Evolutionary conservation across 2,797 vertebrate species (phyloP).

Genomic region (Decapterus maruadsi): DNA sequence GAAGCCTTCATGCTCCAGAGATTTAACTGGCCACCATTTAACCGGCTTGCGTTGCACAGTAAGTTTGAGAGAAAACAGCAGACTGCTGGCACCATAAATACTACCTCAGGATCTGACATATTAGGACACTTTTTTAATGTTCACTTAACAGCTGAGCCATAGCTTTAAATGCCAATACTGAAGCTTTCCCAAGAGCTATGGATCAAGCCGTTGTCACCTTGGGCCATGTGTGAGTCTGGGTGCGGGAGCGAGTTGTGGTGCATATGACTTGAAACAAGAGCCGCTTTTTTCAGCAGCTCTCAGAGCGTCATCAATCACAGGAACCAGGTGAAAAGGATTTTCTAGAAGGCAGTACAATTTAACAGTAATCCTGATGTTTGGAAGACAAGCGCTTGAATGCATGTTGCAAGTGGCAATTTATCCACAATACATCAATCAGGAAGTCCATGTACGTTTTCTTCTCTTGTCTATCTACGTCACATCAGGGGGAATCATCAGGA

Average conservation of each 20-base stretch:
- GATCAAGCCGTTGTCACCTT: conserved; percentile 35
- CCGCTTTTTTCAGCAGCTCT: background rate
- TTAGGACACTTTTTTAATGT: conserved; percentile 20
- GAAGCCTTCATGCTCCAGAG: conserved; percentile 21
- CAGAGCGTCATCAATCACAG: conserved; percentile 4
- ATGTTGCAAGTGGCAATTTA: background rate
- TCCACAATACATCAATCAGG: background rate
- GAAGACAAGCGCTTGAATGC: background rate
- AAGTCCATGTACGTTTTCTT: background rate
- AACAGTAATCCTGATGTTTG: background rate
- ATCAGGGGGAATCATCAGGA: no score
- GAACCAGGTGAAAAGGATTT: conserved; percentile 33
- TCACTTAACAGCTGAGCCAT: background rate
- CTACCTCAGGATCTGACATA: background rate
- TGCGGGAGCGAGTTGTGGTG: background rate
- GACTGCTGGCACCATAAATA: background rate
- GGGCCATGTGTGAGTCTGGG: background rate
- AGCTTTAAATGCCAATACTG: conserved; percentile 25
- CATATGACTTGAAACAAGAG: background rate
- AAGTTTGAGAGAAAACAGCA: conserved; percentile 18
- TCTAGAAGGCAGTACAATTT: background rate
- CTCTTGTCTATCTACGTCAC: background rate
- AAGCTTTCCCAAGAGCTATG: conserved; percentile 19
- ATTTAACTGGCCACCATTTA: conserved; percentile 1
- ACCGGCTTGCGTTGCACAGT: background rate